phyloP scores from a whole-genome alignment of 37 sponge, comb jelly and placozoan genomes.

The Cliona cf. orientalis region DNA sequence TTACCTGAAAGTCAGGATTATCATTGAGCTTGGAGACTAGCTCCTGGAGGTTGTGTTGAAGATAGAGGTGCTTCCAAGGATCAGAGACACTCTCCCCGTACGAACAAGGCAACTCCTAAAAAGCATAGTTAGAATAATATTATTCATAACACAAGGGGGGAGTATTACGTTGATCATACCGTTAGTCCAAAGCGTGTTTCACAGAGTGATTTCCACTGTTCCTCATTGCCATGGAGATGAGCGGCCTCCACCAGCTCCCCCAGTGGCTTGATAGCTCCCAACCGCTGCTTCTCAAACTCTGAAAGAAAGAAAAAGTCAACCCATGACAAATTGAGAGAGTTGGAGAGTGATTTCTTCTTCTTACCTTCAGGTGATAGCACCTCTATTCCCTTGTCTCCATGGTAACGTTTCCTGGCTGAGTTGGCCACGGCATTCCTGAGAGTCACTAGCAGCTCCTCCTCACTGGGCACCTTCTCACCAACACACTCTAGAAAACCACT shows the following conservation, averaged over 20 bases:
- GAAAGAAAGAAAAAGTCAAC: neutral
- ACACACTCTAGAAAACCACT: no score
- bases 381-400: conserved; percentile 66
- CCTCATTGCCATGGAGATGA: conserved; percentile 44
- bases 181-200: conserved; percentile 66
- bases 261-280: conserved; percentile 56
- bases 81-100: conserved; percentile 11
- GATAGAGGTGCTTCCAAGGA: conserved; percentile 74
- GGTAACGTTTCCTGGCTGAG: conserved; percentile 52
- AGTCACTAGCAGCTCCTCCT: conserved; percentile 45
- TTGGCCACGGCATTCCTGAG: conserved; percentile 28
- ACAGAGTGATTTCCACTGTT: conserved; percentile 55
- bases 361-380: conserved; percentile 71
- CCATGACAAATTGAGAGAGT: no score
- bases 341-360: no score
- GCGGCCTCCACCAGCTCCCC: conserved; percentile 36
- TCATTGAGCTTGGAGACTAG: conserved; percentile 69
- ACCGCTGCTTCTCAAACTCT: conserved; percentile 73
- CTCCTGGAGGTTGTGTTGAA: conserved; percentile 75
- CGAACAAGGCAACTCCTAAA: conserved; percentile 54
- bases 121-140: no score
- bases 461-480: conserved; percentile 39
- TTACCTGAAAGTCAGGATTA: conserved; percentile 69
- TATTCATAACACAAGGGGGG: no score
- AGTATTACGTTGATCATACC: no score